Conservation (phyloP, 2,888 invertebrate species). For the Alloplasta piceator region DNA sequence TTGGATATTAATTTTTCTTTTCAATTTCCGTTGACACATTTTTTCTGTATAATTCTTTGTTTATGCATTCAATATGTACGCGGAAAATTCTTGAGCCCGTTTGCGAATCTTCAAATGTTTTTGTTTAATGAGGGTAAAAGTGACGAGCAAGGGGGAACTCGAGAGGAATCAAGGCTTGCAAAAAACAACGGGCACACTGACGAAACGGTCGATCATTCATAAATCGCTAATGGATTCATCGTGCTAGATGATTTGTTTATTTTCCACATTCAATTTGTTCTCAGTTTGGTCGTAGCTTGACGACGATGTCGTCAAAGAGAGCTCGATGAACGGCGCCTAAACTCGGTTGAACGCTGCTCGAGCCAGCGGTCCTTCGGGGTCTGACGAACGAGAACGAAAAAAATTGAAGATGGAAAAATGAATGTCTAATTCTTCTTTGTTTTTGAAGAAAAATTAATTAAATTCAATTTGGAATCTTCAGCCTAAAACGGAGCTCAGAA, state of each 20-base stretch:
- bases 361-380: conserved; percentile 77
- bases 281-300: conserved; percentile 66
- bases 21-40: neutral
- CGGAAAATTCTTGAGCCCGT: neutral
- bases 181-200: conserved; percentile 5
- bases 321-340: conserved; percentile 82
- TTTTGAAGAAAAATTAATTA: neutral
- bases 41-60: neutral
- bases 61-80: neutral
- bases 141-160: neutral
- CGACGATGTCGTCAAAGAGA: conserved; percentile 77
- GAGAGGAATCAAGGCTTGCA: neutral
- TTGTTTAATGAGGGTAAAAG: neutral
- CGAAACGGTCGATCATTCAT: conserved; percentile 5
- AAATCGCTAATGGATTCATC: neutral
- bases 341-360: conserved; percentile 80
- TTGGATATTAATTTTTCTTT: conserved; percentile 15
- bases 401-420: neutral
- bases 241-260: neutral
- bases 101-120: neutral
- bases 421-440: neutral
- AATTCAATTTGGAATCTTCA: neutral
- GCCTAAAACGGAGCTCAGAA: neutral
- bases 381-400: conserved; percentile 58
- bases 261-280: neutral